Evolutionary conservation across 2,113 vertebrate genomes (phyloP).

Genomic region (Leuciscus idus): DNA sequence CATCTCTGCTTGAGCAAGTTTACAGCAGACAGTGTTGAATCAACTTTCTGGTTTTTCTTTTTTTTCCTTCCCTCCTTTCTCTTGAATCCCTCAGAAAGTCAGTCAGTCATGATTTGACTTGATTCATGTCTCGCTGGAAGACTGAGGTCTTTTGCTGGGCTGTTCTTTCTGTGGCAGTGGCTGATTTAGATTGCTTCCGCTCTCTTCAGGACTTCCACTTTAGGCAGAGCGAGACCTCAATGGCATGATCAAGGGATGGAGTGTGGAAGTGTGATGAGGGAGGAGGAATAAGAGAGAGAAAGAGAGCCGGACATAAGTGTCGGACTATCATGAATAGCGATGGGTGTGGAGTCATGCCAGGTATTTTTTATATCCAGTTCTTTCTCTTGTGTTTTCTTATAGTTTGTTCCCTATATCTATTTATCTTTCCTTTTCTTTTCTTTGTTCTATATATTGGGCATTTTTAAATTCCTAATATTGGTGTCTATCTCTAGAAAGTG

Average conservation of each 20-base stretch:
- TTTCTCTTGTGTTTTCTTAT: background rate
- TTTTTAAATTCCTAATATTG: background rate
- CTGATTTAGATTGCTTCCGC: slow-evolving; percentile 53
- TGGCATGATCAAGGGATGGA: slow-evolving; percentile 40
- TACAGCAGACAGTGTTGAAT: slow-evolving; percentile 19
- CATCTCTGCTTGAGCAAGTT: slow-evolving; percentile 15
- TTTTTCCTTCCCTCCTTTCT: background rate
- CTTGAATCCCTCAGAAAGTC: background rate
- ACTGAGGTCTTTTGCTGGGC: slow-evolving; percentile 46
- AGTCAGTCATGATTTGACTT: slow-evolving; percentile 47
- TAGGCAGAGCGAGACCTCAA: slow-evolving; percentile 38
- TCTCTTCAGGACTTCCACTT: slow-evolving; percentile 45
- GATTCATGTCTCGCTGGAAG: slow-evolving; percentile 50
- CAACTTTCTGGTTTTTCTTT: background rate
- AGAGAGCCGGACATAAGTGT: background rate
- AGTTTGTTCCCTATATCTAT: background rate
- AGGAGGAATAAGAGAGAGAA: slow-evolving; percentile 13
- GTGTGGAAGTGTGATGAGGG: slow-evolving; percentile 31
- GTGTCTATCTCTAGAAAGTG: background rate
- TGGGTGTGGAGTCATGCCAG: slow-evolving; percentile 3
- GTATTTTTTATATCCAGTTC: background rate
- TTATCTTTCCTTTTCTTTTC: background rate
- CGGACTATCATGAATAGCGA: background rate
- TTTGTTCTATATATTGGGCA: background rate
- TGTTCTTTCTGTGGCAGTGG: slow-evolving; percentile 35